Base-by-base conservation (phyloP, 2,113 vertebrate genomes). In the Forbesichthys papilliferus region DNA sequence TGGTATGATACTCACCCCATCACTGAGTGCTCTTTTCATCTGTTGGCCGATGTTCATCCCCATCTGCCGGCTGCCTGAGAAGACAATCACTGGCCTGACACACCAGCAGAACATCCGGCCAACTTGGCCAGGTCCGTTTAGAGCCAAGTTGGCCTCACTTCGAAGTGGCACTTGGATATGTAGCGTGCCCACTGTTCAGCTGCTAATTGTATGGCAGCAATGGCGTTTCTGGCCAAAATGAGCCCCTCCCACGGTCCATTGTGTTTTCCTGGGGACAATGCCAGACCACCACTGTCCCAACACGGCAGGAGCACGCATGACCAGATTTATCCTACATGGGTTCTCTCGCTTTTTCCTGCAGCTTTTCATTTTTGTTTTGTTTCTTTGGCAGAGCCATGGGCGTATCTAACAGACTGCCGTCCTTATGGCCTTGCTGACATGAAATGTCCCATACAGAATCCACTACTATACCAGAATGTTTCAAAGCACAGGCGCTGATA, bases 51-150 rank as follows among this genome's bases (percentile, higher is more conserved):
- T 0, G 67, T 67, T 54, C 65, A 48, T 57, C 55, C 73, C 79
- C 74, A 79, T 84, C 84, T 83, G 77, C 68, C 51, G 64, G 59
- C 70, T 72, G 73, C 69, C 74, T 76, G 18, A 47, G 59, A 77
- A 54, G 61, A 79, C 81, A 86, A 78, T 84, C 71, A 77, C 70
- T 51, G 60, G 79, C 18, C 48, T 48, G 34, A 16, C 48, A 58
- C 8, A 54, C 77, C 76, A 61, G 61, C 33, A 62, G 68, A 61
- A 65, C 66, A 64, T 65, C 5, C 1, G 9, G 71, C 79, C 70
- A 82, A 82, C 68, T 77, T 83, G 82, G 79, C 84, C 51, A n/a
- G 68, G 33, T 64, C 62, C 64, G n/a, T 65, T 78, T 71, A 63
- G 56, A 83, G 61, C 74, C 57, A 68, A 75, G 62, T 74, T 82